Evolutionary conservation across 2,888 invertebrate species (phyloP).

Genomic region (Mycalesis mineus): DNA sequence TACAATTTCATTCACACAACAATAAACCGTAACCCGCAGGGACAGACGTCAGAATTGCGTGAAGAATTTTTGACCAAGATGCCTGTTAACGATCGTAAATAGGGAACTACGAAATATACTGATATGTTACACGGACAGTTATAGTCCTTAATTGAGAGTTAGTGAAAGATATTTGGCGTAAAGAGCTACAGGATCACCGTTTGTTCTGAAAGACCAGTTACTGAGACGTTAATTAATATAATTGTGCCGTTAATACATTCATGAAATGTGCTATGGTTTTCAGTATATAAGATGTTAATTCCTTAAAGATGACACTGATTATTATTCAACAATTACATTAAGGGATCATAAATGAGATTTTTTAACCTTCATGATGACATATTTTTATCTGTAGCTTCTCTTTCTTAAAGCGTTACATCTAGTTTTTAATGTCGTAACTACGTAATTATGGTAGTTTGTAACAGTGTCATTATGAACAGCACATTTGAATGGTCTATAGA

Average conservation of each 20-base stretch:
- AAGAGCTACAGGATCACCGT: slow-evolving; percentile 21
- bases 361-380: too few relatives aligned
- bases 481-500: too few relatives aligned
- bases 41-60: slow-evolving; percentile 20
- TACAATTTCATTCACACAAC: slow-evolving; percentile 25
- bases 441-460: too few relatives aligned
- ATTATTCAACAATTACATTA: too few relatives aligned
- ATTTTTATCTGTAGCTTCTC: too few relatives aligned
- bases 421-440: too few relatives aligned
- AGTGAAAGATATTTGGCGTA: slow-evolving; percentile 23
- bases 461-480: too few relatives aligned
- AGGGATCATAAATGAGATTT: too few relatives aligned
- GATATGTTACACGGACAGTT: slow-evolving; percentile 22
- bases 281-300: too few relatives aligned
- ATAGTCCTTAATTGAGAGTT: slow-evolving; percentile 22
- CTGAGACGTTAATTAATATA: neutral
- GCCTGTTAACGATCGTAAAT: slow-evolving; percentile 2
- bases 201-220: slow-evolving; percentile 16
- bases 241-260: too few relatives aligned
- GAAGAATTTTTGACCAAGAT: neutral
- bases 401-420: too few relatives aligned
- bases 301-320: too few relatives aligned
- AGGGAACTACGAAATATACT: slow-evolving; percentile 16
- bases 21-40: slow-evolving; percentile 19
- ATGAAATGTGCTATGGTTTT: neutral